Conservation (phyloP, 2,113 vertebrate genomes). For the Saiga tatarica region DNA sequence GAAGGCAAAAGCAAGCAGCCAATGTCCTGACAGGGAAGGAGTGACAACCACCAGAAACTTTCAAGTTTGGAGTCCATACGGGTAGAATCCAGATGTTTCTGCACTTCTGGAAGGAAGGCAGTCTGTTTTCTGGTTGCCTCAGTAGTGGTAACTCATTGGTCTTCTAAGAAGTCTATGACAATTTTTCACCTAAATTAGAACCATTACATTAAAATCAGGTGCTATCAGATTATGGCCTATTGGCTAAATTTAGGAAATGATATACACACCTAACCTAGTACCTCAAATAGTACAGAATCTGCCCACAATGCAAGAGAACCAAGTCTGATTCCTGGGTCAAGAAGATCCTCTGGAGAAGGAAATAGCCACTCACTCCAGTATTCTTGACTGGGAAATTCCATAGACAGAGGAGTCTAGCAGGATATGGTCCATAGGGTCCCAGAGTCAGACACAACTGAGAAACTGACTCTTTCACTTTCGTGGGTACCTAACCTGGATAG, state of each 20-base stretch:
- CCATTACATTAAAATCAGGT: not conserved
- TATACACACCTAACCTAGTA: not conserved
- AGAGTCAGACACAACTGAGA: not conserved
- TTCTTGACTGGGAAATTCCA: not conserved
- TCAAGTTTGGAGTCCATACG: not conserved
- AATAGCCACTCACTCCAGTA: not conserved
- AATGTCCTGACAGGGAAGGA: not conserved
- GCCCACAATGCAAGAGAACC: not conserved
- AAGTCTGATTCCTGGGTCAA: not conserved
- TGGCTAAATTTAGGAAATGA: not conserved
- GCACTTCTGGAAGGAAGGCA: not conserved
- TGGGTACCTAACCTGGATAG: not conserved
- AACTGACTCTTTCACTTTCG: not conserved
- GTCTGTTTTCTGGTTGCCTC: not conserved
- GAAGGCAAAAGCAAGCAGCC: not conserved
- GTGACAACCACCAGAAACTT: fast-evolving
- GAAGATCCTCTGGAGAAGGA: not conserved
- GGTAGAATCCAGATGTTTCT: not conserved
- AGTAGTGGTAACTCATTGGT: not conserved
- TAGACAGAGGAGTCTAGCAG: not conserved
- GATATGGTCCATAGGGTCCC: not conserved
- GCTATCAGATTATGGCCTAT: not conserved
- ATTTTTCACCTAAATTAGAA: not conserved
- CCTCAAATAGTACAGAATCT: not conserved
- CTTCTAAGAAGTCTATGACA: not conserved